Conservation (phyloP, 2,113 vertebrate genomes). For the Pelobates fuscus region DNA sequence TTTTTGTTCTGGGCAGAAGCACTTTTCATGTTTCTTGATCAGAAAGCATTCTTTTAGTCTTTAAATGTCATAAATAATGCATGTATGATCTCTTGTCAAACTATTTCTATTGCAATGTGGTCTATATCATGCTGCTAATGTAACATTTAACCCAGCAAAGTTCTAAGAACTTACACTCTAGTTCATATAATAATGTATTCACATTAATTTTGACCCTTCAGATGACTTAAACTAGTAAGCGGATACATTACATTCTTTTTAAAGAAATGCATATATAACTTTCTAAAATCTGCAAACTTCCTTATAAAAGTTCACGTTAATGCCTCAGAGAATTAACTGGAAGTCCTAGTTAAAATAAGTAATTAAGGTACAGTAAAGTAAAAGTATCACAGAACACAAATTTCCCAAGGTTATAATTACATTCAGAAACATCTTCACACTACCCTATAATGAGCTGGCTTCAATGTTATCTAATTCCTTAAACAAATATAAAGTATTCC, state of each 20-base stretch:
- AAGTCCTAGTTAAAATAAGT: background rate
- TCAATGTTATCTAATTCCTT: background rate
- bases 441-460: background rate
- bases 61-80: background rate
- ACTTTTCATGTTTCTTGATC: too few relatives aligned
- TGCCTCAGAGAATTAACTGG: constrained; percentile 3
- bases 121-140: background rate
- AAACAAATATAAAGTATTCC: too few relatives aligned
- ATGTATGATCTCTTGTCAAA: background rate
- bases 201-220: background rate
- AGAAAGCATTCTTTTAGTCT: background rate
- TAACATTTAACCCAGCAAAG: background rate
- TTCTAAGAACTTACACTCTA: background rate
- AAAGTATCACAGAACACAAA: constrained; percentile 18
- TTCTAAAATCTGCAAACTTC: background rate
- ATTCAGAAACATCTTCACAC: background rate
- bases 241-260: background rate
- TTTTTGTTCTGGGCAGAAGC: too few relatives aligned
- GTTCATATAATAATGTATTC: background rate
- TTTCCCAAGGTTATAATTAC: constrained; percentile 40
- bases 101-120: background rate
- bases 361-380: constrained; percentile 11
- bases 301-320: background rate
- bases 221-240: background rate
- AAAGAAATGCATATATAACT: background rate